Evolutionary conservation across 2,888 invertebrate species (phyloP).

Genomic region (Dione vanillae): DNA sequence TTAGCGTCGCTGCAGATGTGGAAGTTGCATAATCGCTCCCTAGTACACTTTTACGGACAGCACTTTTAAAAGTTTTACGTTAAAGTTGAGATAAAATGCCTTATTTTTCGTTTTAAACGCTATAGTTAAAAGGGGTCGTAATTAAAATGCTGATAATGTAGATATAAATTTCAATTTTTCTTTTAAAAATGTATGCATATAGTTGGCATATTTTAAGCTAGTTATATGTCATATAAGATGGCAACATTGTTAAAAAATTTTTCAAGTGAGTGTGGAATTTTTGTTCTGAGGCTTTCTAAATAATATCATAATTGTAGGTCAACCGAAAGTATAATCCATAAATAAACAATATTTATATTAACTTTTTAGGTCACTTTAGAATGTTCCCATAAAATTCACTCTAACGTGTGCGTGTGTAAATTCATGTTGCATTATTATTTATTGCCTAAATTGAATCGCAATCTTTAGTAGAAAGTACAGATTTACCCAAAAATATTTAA

Average conservation of each 20-base stretch:
- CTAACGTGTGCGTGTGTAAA: neutral
- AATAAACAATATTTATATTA: too few relatives aligned
- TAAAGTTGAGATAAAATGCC: slow-evolving; percentile 13
- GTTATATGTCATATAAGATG: too few relatives aligned
- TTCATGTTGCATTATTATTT: slow-evolving; percentile 17
- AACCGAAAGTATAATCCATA: too few relatives aligned
- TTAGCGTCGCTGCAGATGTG: slow-evolving; percentile 32
- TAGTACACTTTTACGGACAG: slow-evolving; percentile 30
- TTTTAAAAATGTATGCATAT: too few relatives aligned
- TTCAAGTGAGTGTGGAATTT: too few relatives aligned
- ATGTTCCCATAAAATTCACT: neutral
- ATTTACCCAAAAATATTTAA: too few relatives aligned
- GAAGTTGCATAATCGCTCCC: slow-evolving; percentile 40
- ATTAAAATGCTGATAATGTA: neutral
- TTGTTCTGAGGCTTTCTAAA: too few relatives aligned
- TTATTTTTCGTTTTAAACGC: slow-evolving; percentile 2
- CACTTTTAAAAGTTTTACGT: slow-evolving; percentile 20
- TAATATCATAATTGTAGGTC: too few relatives aligned
- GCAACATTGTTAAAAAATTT: too few relatives aligned
- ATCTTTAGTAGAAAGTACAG: neutral
- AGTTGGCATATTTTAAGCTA: too few relatives aligned
- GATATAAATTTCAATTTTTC: too few relatives aligned
- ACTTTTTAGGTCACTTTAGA: neutral
- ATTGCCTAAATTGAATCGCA: slow-evolving; percentile 8
- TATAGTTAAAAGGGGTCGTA: neutral